Base-by-base conservation (phyloP, 2,888 invertebrate species). In the Amblyteles armatorius region DNA sequence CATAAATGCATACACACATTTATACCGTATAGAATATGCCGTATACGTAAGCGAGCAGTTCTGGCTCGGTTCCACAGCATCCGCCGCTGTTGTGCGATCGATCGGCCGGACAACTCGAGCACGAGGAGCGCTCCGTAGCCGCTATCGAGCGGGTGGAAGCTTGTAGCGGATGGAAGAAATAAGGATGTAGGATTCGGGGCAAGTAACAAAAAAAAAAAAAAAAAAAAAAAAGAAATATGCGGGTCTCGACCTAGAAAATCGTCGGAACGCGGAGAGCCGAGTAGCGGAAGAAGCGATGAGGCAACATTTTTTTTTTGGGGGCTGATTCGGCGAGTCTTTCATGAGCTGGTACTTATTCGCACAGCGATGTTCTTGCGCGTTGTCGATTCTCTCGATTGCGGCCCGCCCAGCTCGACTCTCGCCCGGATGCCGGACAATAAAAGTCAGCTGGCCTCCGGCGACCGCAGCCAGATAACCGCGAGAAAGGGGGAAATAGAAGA, bases 201-300 rank as follows among this genome's bases (percentile, higher is more conserved):
- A 85, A 87, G 77, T 71, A 73, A 79, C 85, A 85, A 80, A n/a
- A 26, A 26, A 26, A 3, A 26, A 26, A 3, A 26, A 55, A 55
- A 22, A 22, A 55, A 55, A 55, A 9, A 55, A 57, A 22, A 0
- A 44, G 0, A 44, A 2, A 87, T 11, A 83, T 84, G 83, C 78
- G 83, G 83, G 79, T 85, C 84, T 79, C 82, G 89, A 86, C 87
- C 86, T 85, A 81, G 88, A 85, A 86, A 85, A 87, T 88, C 84
- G 83, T 84, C 77, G 79, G 82, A 65, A 82, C 82, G 87, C 84
- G 22, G 44, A 67, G 55, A 78, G 69, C 50, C 74, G 52, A 52
- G 29, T 48, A 68, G 33, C 40, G 68, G 57, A 36, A 48, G 72
- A 57, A 57, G 19, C 26, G 57, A 57, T 16, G 7, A 11, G 26